These are phyloP conservation scores for Lepilemur ruficaudatus DNA, from an alignment of 2,797 vertebrate genomes.

Conservation along the genomic window DNA sequence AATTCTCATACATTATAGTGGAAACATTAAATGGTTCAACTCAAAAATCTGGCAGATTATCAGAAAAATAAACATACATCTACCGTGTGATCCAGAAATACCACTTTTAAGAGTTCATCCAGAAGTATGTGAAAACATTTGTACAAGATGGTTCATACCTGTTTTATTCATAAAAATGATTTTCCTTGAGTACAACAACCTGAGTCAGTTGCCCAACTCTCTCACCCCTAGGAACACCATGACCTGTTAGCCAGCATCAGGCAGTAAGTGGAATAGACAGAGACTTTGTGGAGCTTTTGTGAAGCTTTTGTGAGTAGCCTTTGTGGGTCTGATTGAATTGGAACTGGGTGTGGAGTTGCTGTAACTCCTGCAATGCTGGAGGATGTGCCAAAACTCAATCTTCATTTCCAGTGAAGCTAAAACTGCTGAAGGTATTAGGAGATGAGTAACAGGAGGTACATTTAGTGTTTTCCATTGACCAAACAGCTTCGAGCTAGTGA, in stretches of 20 bases:
- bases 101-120: neutral
- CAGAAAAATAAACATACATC: neutral
- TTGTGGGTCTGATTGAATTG: neutral
- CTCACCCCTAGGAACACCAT: neutral
- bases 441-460: too few species aligned
- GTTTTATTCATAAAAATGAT: neutral
- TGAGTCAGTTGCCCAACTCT: neutral
- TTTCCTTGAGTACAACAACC: neutral
- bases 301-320: neutral
- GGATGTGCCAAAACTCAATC: neutral
- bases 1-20: neutral
- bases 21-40: neutral
- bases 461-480: neutral
- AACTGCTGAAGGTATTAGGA: neutral
- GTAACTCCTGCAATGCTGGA: neutral
- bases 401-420: neutral
- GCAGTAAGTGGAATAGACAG: neutral
- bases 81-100: neutral
- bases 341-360: neutral
- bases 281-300: neutral
- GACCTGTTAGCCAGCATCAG: neutral
- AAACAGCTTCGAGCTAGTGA: neutral
- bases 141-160: neutral
- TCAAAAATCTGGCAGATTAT: neutral
- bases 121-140: neutral